Base-by-base conservation (phyloP, 2,113 vertebrate genomes). In the Patagioenas fasciata region DNA sequence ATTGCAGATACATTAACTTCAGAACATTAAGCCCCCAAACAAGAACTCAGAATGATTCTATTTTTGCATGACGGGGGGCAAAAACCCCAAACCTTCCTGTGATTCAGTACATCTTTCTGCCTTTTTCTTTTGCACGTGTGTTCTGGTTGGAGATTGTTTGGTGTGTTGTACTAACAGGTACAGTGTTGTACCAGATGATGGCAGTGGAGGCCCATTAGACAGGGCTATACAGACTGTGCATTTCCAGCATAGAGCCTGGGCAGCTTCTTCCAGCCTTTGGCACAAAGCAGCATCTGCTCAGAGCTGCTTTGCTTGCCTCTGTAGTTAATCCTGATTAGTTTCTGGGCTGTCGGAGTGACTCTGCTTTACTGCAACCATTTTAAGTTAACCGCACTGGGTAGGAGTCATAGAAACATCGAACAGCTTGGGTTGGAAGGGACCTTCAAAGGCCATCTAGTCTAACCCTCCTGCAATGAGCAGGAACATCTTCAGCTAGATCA, bases 141-240 rank as follows among this genome's bases (percentile, higher is more conserved):
- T 28, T 69, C 5, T 16, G 75, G 42, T 9, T 6, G 31, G 53
- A 23, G 47, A 78, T 0, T 2, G 1, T 58, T 19, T 14, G 5
- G 6, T 4, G 21, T n/a, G 26, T 18, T 34, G 58, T 38, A 3
- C 32, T 75, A 23, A 25, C 18, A 29, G n/a, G 23, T 19, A 14
- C 3, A 47, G 2, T 25, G 3, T 51, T 82, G 36, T 48, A 54
- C 96, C 97, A 96, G 93, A 80, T 44, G 97, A 48, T 96, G 97
- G 97, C 97, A 87, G 89, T 87, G 83, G 60, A 90, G 80, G 42
- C n/a, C 78, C 53, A 17, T 58, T 19, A 75, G 48, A 69, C 5
- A 16, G 62, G 14, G 4, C 21, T 25, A 5, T 29, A 4, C 6
- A 6, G 28, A 7, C 31, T 47, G 38, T 15, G 29, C 4, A 8